phyloP scores from a whole-genome alignment of 1,140 invertebrate species.

The Drosophila bocki region DNA sequence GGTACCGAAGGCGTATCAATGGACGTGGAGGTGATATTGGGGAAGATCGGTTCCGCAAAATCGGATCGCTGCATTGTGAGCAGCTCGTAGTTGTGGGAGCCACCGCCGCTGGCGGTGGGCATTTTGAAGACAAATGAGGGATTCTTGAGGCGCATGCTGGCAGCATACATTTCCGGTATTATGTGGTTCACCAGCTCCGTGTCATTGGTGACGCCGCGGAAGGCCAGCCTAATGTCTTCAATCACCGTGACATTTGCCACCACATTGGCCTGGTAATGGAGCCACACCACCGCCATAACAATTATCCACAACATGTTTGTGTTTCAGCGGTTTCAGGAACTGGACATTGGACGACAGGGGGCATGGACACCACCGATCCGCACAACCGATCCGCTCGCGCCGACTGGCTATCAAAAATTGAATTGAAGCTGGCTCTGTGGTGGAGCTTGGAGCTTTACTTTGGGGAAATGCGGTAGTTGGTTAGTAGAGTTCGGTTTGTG shows the following conservation, averaged over 20 bases:
- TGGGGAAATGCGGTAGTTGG: conserved; percentile 71
- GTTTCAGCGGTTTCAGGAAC: conserved; percentile 37
- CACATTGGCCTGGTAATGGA: conserved; percentile 12
- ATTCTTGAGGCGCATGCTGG: conserved; percentile 62
- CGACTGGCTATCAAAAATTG: conserved; percentile 69
- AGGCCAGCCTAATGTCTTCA: conserved; percentile 74
- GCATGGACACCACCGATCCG: conserved; percentile 13
- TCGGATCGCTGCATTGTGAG: conserved; percentile 70
- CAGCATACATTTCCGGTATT: conserved; percentile 78
- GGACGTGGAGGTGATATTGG: conserved; percentile 59
- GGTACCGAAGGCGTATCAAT: neutral
- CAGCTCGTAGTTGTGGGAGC: conserved; percentile 35
- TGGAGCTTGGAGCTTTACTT: conserved; percentile 15
- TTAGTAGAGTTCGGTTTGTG: conserved; percentile 2
- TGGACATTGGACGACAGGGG: conserved; percentile 16
- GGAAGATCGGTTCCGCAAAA: conserved; percentile 72
- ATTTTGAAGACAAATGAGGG: conserved; percentile 73
- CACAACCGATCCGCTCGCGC: conserved; percentile 49
- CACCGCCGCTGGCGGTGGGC: conserved; percentile 37
- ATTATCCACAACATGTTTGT: conserved; percentile 36
- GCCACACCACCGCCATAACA: conserved; percentile 3
- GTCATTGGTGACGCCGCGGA: conserved; percentile 74
- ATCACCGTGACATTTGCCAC: conserved; percentile 51
- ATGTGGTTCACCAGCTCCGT: conserved; percentile 62
- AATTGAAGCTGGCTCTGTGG: conserved; percentile 59